These are phyloP conservation scores for Unio pictorum DNA, from an alignment of 2,888 invertebrate genomes.

Conservation along the genomic window DNA sequence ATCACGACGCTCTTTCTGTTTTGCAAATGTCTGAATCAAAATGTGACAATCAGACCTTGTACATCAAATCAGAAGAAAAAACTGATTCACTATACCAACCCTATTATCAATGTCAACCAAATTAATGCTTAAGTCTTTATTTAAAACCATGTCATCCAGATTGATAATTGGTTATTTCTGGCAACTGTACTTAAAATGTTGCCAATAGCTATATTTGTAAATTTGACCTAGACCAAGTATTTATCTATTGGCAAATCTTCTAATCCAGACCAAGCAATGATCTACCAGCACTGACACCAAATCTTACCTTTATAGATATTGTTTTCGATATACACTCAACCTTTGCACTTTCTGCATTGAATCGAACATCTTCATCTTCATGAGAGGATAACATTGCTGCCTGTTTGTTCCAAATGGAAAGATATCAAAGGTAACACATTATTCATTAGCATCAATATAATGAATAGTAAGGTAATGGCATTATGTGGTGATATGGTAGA, in stretches of 20 bases:
- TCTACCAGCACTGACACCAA: neutral
- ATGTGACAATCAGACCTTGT: too few relatives aligned
- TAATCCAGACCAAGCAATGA: neutral
- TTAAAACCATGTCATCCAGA: too few relatives aligned
- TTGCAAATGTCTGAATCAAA: too few relatives aligned
- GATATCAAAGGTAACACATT: neutral
- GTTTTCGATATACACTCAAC: conserved; percentile 58
- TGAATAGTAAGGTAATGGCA: neutral
- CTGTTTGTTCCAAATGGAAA: conserved; percentile 26
- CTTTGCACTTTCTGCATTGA: conserved; percentile 41
- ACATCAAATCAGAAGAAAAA: too few relatives aligned
- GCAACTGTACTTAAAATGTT: too few relatives aligned
- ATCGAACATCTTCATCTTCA: conserved; percentile 48
- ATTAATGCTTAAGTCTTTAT: too few relatives aligned
- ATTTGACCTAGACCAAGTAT: too few relatives aligned
- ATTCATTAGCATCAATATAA: neutral
- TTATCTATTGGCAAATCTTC: neutral
- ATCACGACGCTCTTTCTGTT: too few relatives aligned
- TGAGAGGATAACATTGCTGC: conserved; percentile 58
- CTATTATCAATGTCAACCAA: too few relatives aligned
- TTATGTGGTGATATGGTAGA: neutral
- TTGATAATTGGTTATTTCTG: too few relatives aligned
- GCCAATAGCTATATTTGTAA: too few relatives aligned
- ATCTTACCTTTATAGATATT: conserved; percentile 59
- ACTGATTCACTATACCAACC: too few relatives aligned